Conservation (phyloP, 2,888 invertebrate genomes). For the Laothoe populi region DNA sequence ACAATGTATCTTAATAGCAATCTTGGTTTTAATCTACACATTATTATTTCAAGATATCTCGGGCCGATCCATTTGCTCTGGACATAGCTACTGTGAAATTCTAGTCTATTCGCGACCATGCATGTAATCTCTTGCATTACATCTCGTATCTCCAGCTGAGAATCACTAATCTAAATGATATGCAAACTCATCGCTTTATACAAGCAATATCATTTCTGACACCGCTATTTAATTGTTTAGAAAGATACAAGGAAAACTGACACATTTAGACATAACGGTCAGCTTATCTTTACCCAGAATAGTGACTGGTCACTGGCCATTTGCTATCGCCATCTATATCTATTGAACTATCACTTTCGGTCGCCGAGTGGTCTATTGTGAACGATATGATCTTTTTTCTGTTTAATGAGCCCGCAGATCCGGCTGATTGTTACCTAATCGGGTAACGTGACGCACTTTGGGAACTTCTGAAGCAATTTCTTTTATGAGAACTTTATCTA, state of each 20-base stretch:
- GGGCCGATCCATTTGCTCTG: background rate
- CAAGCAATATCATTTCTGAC: background rate
- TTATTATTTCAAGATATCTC: background rate
- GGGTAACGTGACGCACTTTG: conserved; percentile 55
- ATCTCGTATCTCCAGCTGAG: conserved; percentile 14
- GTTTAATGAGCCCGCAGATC: conserved; percentile 77
- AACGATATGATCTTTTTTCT: conserved; percentile 73
- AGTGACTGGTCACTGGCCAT: conserved; percentile 63
- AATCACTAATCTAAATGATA: conserved; percentile 11
- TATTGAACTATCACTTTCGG: conserved; percentile 80
- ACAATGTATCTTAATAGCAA: background rate
- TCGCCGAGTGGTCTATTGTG: conserved; percentile 77
- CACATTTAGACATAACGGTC: conserved; percentile 30
- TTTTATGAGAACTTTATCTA: conserved; percentile 29
- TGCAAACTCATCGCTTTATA: conserved; percentile 18
- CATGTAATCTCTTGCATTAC: conserved; percentile 2
- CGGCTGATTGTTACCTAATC: conserved; percentile 78
- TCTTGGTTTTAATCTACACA: background rate
- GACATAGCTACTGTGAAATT: background rate
- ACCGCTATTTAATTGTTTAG: conserved; percentile 23
- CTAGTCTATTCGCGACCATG: background rate
- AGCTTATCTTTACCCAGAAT: conserved; percentile 48
- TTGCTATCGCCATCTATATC: conserved; percentile 70
- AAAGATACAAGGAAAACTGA: conserved; percentile 31
- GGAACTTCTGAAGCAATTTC: conserved; percentile 27